Evolutionary conservation across 2,888 invertebrate species (phyloP), one percentile per base, ranked within the genome.

Genomic region (Pammene aurita): DNA sequence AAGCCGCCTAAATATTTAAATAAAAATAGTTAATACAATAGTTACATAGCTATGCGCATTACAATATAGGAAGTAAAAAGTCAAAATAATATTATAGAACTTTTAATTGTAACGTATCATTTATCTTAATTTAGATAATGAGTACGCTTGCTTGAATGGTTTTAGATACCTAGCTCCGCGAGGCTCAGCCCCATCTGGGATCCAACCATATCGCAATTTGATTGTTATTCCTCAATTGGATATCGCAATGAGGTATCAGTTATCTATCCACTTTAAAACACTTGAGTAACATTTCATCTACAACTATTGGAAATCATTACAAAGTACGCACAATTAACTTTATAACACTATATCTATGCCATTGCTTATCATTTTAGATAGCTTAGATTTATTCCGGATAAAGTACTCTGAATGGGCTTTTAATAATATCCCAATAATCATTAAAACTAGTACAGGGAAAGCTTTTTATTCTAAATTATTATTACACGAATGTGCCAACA

Each of bases 201-300:
- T 50, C 0, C 62, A 41, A 50, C 13, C 11, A 52, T 48, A 55
- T 52, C 16, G 44, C 41, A 34, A 42, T 50, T 58, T 14, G 26
- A 14, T 68, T 46, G 26, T 58, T 57, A 26, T 42, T 54, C 10
- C 41, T 56, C 44, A 44, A 38, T 57, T 38, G 57, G 63, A 58
- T 56, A 50, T 57, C 57, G 35, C 56, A 18, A 34, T 56, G 67
- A 68, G 68, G 63, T 64, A 64, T 64, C 57, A 16, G 35, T 48
- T 64, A 68, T 68, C 68, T 44, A 2, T 26, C 38, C 68, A 68
- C 63, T 68, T 38, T 2, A 7, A 63, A 50, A 56, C 50, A 58
- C 63, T 57, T 38, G 56, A 68, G 38, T 38, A 18, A 5, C 44
- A 42, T 26, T 52, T 41, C 50, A 48, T 16, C 63, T 42, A 62